Evolutionary conservation across 1,140 invertebrate genomes (phyloP).

Genomic region (Scaptomyza hsui): DNA sequence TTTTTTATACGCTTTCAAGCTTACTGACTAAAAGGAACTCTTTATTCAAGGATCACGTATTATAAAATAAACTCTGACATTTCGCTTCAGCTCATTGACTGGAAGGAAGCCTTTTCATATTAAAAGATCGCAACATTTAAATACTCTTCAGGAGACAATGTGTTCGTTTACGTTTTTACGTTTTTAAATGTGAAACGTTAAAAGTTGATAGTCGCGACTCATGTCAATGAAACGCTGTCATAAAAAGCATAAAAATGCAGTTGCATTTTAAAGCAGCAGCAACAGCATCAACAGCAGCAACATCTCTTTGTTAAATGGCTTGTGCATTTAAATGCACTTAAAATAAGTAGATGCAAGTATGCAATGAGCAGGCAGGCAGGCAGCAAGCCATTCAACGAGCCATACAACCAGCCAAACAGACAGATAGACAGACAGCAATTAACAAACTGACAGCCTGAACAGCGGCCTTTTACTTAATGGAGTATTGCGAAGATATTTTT

Average conservation of each 20-base stretch:
- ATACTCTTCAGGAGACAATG: conserved; percentile 1
- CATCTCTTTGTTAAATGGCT: conserved; percentile 56
- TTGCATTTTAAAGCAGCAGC: conserved; percentile 48
- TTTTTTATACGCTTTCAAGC: too few species aligned
- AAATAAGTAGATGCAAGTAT: conserved; percentile 23
- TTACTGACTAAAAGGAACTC: too few species aligned
- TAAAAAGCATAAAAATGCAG: conserved; percentile 47
- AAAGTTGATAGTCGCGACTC: conserved; percentile 22
- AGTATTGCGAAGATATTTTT: neutral
- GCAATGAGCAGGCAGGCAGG: conserved; percentile 3
- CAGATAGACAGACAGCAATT: conserved; percentile 16
- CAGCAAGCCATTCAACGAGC: too few species aligned
- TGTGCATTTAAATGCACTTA: conserved; percentile 69
- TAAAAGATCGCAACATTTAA: neutral
- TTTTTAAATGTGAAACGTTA: conserved; percentile 3
- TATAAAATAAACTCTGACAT: neutral
- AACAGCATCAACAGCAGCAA: neutral
- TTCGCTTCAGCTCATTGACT: conserved; percentile 15
- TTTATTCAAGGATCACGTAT: neutral
- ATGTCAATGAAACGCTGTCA: conserved; percentile 36
- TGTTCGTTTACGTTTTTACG: too few species aligned
- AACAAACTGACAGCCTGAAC: conserved; percentile 6
- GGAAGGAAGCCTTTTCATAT: conserved; percentile 2
- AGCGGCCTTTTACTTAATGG: neutral
- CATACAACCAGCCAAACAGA: too few species aligned